These are phyloP conservation scores for Lumbricus terrestris DNA, from an alignment of 2,888 invertebrate genomes.

Conservation along the genomic window DNA sequence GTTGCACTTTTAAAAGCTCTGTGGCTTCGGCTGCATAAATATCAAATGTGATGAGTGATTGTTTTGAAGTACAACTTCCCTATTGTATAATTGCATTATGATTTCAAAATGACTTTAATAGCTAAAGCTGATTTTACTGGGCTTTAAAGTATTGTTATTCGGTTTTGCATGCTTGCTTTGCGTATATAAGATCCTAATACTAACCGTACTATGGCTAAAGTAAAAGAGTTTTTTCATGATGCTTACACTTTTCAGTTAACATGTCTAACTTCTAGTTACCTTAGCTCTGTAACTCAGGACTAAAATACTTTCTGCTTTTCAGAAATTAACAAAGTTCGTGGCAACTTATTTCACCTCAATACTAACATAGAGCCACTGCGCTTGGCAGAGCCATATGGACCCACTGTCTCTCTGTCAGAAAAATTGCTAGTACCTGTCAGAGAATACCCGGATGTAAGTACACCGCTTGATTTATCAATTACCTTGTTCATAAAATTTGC, in stretches of 20 bases:
- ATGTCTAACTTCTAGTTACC: constrained; percentile 5
- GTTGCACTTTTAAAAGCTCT: not conserved
- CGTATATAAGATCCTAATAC: not conserved
- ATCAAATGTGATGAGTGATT: not conserved
- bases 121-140: not conserved
- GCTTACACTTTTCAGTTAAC: constrained; percentile 11
- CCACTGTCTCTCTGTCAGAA: constrained; percentile 88
- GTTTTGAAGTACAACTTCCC: not conserved
- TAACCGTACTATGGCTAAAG: not conserved
- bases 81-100: not conserved
- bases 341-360: constrained; percentile 96
- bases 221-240: not conserved
- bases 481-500: constrained; percentile 3
- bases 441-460: constrained; percentile 84
- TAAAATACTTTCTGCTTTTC: constrained; percentile 30
- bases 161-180: not conserved
- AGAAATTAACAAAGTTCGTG: constrained; percentile 86
- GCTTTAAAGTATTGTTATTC: constrained; percentile 3
- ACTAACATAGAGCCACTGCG: constrained; percentile 71
- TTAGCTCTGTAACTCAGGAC: constrained; percentile 4
- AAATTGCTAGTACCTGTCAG: constrained; percentile 99
- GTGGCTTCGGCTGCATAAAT: not conserved
- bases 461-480: not conserved
- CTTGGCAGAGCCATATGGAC: constrained; percentile 51
- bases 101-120: not conserved